Evolutionary conservation across 2,113 vertebrate species (phyloP), one percentile per base, ranked within the genome.

Genomic region (Solea solea): DNA sequence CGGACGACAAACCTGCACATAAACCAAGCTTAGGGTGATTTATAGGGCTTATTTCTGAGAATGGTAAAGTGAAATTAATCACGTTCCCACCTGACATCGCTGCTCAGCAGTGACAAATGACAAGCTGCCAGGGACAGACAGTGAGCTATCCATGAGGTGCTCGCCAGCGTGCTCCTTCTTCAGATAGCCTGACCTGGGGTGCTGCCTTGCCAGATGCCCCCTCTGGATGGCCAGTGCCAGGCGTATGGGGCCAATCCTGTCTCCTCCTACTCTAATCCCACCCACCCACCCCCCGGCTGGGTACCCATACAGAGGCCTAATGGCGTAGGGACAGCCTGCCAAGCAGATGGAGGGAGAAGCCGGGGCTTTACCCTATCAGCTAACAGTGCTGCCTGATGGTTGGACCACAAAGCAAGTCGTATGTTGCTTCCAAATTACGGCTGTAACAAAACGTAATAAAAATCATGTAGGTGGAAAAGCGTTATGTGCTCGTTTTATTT

Each of bases 31-130:
- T 88, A 81, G 83, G 76, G 92, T 94, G 94, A 94, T 94, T 94
- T 94, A 95, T 95, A 90, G 92, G 80, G 81, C 93, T 94, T 95
- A 94, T 94, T 95, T 94, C 93, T 93, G 89, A 93, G 93, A 92
- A 93, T 93, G 92, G 92, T 94, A 92, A 94, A 93, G 92, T 88
- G 83, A 93, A 93, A 95, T 95, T 93, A 93, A 94, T 95, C 93
- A 94, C 80, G 77, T 81, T 92, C 93, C 87, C 91, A 92, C 90
- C 93, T 95, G 94, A 93, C 89, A 89, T 80, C 42, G 62, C 88
- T 92, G 91, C 88, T 93, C 91, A 92, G 86, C 88, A 86, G 85
- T 94, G 94, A 95, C 93, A 94, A 90, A 95, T 94, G 93, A 94
- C 91, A 88, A 89, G 85, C 91, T 94, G 93, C 89, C 91, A 93